Base-by-base conservation (phyloP, 2,797 vertebrate genomes). In the Artibeus lituratus region DNA sequence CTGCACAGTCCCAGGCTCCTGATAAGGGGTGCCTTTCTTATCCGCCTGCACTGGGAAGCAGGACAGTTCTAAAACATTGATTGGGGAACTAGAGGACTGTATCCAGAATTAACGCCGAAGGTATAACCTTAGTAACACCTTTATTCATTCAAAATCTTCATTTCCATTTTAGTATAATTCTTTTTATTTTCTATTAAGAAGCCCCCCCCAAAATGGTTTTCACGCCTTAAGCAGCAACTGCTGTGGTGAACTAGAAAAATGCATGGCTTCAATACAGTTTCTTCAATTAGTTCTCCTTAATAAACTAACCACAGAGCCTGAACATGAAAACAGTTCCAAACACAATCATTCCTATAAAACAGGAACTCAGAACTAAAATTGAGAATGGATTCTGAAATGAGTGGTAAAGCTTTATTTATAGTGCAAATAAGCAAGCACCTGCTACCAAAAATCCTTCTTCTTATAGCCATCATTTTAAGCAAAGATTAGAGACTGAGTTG, bases 231-330 rank as follows among this genome's bases (percentile, higher is more conserved):
- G 44, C 32, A 91, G 35, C 7, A 73, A 16, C 24, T 4, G 85
- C 3, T 42, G 6, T 77, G 78, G 3, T 77, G n/a, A 96, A 55
- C 49, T 15, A 84, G 26, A 37, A 6, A 91, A 72, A 81, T 49
- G 35, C 39, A 19, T 93, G 57, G 72, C 81, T 96, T 83, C 42
- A 87, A 77, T 39, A 57, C 53, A 29, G 16, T 85, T 93, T 72
- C 47, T 82, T 91, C 70, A 94, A 49, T 91, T 89, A 95, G n/a
- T 53, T 14, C 57, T 91, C 62, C 82, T 94, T 86, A 89, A 59
- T 7, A 74, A 92, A 57, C 39, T 49, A 65, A 74, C 32, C 21
- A 19, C 7, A 1, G 1, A 62, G 21, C 2, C 26, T 81, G 4
- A 15, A 37, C 32, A 78, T n/a, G 90, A 93, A 86, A 93, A 11